phyloP scores from a whole-genome alignment of 2,113 vertebrate genomes.

The Grammomys dolichurus region DNA sequence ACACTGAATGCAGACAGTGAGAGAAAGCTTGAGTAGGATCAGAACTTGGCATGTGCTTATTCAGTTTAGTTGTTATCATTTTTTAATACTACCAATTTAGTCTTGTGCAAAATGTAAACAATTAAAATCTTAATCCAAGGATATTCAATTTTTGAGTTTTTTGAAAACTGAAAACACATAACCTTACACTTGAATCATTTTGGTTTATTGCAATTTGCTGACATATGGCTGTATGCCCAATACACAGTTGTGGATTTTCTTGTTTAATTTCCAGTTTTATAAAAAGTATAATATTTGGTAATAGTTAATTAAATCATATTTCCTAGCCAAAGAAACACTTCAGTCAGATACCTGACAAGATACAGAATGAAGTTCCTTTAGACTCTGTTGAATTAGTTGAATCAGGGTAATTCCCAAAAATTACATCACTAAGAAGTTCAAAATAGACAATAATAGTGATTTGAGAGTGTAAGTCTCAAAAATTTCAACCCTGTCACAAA shows the following conservation, averaged over 20 bases:
- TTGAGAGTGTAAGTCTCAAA: background rate
- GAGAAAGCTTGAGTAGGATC: background rate
- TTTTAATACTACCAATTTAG: background rate
- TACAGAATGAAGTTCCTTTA: background rate
- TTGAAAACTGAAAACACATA: background rate
- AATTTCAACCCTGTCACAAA: background rate
- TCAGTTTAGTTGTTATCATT: background rate
- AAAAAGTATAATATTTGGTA: background rate
- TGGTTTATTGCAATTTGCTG: background rate
- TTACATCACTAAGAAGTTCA: background rate
- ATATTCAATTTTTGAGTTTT: background rate
- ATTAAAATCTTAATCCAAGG: background rate
- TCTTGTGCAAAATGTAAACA: background rate
- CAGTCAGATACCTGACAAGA: background rate
- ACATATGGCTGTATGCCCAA: background rate
- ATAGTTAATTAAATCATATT: background rate
- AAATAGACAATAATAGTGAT: background rate
- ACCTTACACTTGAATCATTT: background rate
- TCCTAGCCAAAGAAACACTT: background rate
- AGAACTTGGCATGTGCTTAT: background rate
- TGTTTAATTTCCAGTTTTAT: background rate
- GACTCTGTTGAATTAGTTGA: background rate
- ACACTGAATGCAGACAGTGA: background rate
- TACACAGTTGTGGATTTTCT: background rate
- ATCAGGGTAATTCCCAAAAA: background rate